Conservation (phyloP, 2,113 vertebrate genomes). For the Macquaria australasica region DNA sequence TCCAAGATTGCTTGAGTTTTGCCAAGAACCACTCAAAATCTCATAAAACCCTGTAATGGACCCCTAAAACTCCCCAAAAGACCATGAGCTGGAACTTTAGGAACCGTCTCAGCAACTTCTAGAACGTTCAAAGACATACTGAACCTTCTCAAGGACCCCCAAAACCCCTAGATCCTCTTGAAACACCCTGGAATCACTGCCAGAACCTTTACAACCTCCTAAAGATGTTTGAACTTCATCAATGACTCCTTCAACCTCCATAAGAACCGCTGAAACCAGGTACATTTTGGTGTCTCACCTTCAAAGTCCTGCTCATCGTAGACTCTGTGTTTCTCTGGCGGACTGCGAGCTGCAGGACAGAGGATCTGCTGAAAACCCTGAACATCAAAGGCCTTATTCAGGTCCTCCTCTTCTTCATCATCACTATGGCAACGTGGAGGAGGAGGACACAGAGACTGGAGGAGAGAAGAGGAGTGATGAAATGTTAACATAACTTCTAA, state of each 20-base stretch:
- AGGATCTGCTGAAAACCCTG: conserved; percentile 57
- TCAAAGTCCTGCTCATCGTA: conserved; percentile 54
- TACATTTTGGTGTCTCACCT: conserved; percentile 28
- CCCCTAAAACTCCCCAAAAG: too few relatives aligned
- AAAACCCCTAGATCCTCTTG: too few relatives aligned
- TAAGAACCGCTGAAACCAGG: neutral
- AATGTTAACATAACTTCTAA: neutral
- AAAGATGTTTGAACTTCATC: neutral
- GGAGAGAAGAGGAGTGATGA: neutral
- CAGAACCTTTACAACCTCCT: neutral
- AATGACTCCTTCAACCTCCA: neutral
- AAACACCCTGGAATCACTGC: neutral
- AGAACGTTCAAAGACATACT: too few relatives aligned
- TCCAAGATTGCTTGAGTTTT: too few relatives aligned
- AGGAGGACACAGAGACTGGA: conserved; percentile 30
- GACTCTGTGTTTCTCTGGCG: conserved; percentile 33
- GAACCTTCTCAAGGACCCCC: too few relatives aligned
- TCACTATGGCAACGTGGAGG: conserved; percentile 51
- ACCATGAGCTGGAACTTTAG: too few relatives aligned
- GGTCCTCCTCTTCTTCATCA: conserved; percentile 57
- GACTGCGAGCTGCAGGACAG: conserved; percentile 6
- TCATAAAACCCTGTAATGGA: too few relatives aligned
- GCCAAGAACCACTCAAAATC: too few relatives aligned
- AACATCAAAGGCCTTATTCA: conserved; percentile 41
- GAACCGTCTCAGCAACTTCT: too few relatives aligned